Base-by-base conservation (phyloP, 2,113 vertebrate genomes). In the Pseudois nayaur region DNA sequence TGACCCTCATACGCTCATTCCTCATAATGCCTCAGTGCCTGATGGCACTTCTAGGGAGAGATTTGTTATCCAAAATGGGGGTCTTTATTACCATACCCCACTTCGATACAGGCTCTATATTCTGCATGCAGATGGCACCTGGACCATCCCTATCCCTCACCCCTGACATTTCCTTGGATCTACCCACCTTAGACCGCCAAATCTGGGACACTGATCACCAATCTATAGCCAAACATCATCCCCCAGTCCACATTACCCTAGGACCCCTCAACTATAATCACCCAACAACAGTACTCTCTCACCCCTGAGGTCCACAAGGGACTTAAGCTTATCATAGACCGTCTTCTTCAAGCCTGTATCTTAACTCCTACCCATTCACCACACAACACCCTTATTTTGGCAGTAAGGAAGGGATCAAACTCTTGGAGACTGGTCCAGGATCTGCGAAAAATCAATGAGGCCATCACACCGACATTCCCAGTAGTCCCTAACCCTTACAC, bases 391-490 rank as follows among this genome's bases (percentile, higher is more conserved):
- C 40, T 43, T 78, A 29, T 78, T 15, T 13, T 78, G 25, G 40
- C 23, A 45, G 74, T 78, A 36, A 71, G n/a, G 12, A 29, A 78
- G 74, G 40, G 25, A 27, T 12, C 40, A 27, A 78, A 45, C 25
- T 45, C 12, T 45, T 45, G 25, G 40, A 71, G 40, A 45, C 40
- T 78, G 25, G 40, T 78, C 74, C 40, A 45, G 12, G 74, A 78
- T 13, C 74, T 45, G 12, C 0, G 1, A 43, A 78, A 78, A 27
- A 40, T 78, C 74, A 78, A 29, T 27, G 40, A 43, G 40, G 40
- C 74, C 40, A 45, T 78, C 40, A 78, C 0, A 2, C 25, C 0
- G 0, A 29, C 40, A 25, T 29, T 43, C 25, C 6, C 25, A 14
- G 40, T 45, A 45, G 74, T 45, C 40, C 36, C 6, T 78, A 45